Conservation (phyloP, 2,113 vertebrate species). For the Prunella fulvescens region DNA sequence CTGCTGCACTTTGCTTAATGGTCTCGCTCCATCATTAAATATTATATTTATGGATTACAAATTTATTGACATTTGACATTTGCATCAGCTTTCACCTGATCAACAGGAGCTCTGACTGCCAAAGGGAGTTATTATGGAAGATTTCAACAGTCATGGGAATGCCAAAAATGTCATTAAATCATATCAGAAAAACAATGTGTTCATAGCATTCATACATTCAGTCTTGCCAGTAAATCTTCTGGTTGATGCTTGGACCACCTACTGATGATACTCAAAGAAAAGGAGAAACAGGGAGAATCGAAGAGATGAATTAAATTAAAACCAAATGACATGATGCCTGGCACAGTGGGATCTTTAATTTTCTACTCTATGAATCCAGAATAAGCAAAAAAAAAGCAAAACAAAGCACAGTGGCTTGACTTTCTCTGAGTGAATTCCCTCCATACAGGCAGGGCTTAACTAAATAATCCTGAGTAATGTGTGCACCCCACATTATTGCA, state of each 20-base stretch:
- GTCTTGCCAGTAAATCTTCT: slow-evolving; percentile 70
- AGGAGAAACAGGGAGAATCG: slow-evolving; percentile 10
- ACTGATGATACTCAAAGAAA: slow-evolving; percentile 27
- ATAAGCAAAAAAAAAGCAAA: slow-evolving; percentile 14
- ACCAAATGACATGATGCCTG: slow-evolving; percentile 50
- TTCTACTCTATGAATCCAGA: slow-evolving; percentile 50
- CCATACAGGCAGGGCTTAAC: slow-evolving; percentile 34
- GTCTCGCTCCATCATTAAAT: slow-evolving; percentile 18
- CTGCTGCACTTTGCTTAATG: slow-evolving; percentile 61
- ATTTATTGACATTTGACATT: slow-evolving; percentile 77
- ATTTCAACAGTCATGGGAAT: slow-evolving; percentile 68
- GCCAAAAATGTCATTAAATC: slow-evolving; percentile 75
- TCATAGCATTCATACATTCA: slow-evolving; percentile 59
- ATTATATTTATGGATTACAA: slow-evolving; percentile 69
- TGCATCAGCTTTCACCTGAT: slow-evolving; percentile 68
- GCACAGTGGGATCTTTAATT: slow-evolving; percentile 50
- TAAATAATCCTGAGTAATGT: slow-evolving; percentile 56
- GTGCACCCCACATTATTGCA: slow-evolving; percentile 58
- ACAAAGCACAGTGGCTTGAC: slow-evolving; percentile 28
- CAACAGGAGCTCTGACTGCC: slow-evolving; percentile 67
- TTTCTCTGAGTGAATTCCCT: slow-evolving; percentile 38
- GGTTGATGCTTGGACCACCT: slow-evolving; percentile 64
- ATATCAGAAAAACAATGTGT: slow-evolving; percentile 68
- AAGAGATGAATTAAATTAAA: slow-evolving; percentile 65
- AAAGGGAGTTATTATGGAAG: slow-evolving; percentile 71